Percentiles rank a stretch among this genome's conserved stretches.
phyloP scores from a whole-genome alignment of 2,888 invertebrate genomes.

The Brachylomia viminalis region DNA sequence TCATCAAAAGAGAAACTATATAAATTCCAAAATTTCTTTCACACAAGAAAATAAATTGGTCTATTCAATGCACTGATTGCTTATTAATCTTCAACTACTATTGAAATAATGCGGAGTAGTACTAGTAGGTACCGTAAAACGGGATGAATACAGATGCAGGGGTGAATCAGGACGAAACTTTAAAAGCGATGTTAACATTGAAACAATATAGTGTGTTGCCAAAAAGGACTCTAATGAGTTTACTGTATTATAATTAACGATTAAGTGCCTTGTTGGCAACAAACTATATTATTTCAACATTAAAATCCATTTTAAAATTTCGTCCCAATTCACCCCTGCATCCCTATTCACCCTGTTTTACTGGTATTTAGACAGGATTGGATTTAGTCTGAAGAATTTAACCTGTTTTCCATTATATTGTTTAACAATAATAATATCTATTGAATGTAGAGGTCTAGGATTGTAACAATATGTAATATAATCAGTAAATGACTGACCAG shows the following conservation, averaged over 20 bases:
- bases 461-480: constrained; percentile 35
- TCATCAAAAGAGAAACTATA: constrained; percentile 46
- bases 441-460: constrained; percentile 43
- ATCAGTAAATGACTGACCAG: constrained; percentile 34
- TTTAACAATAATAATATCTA: constrained; percentile 47
- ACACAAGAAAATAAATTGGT: constrained; percentile 59
- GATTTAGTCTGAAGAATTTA: constrained; percentile 52
- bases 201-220: too few relatives aligned
- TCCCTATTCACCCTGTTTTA: too few relatives aligned
- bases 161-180: too few relatives aligned
- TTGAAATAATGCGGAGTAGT: constrained; percentile 38
- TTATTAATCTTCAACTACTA: constrained; percentile 48
- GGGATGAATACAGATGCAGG: too few relatives aligned
- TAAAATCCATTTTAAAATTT: too few relatives aligned
- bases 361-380: constrained; percentile 60
- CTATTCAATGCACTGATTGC: constrained; percentile 52
- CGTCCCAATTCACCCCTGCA: too few relatives aligned
- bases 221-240: too few relatives aligned
- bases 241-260: too few relatives aligned
- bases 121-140: too few relatives aligned
- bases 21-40: constrained; percentile 47
- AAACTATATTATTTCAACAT: too few relatives aligned
- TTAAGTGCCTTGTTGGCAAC: too few relatives aligned
- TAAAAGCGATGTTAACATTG: too few relatives aligned
- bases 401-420: constrained; percentile 36